Base-by-base conservation (phyloP, 2,113 vertebrate genomes). In the Trochalopteron elliotii region DNA sequence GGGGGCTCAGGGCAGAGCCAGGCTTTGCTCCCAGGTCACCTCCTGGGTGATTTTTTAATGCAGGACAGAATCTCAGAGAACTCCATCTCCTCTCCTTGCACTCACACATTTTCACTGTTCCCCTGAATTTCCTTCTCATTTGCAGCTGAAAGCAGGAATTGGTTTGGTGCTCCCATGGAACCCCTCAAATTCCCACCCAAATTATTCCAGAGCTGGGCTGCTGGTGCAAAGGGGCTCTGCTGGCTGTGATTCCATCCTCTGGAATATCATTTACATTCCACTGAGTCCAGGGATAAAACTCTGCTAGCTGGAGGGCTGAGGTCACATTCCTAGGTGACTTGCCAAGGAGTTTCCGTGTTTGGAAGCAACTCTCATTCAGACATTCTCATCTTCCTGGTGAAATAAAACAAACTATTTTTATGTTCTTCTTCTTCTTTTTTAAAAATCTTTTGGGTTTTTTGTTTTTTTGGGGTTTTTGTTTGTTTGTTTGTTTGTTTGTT, bases 121-220 rank as follows among this genome's bases (percentile, higher is more conserved):
- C 35, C 2, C 61, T 37, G 61, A 17, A 27, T 87, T 95, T 91
- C 39, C 74, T 84, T 87, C 89, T 64, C 88, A 61, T 92, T 93
- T 61, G 49, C 75, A 44, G 75, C 24, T 60, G 85, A 72, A 90
- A 72, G 74, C 31, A 8, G 77, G 92, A 69, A 90, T 69, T 11
- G n/a, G 53, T 72, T 87, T 80, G 80, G 31, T 72, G 70, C 67
- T 94, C 87, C 84, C 56, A 25, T 31, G 76, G 83, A 92, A 87
- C 82, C 55, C 78, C 47, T 52, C 15, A 4, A 72, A 95, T 84
- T 90, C 72, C 92, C 82, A 90, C 78, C 45, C 82, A 90, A 65
- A 93, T 83, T 83, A 91, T 93, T 90, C 82, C 42, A n/a, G 67
- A 81, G 70, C 61, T 91, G 87, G 82, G 90, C 83, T 93, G 52